Percentiles rank a stretch among this genome's conserved stretches.
These are phyloP conservation scores for Herpetotheres cachinnans DNA, from an alignment of 2,113 vertebrate species.

Conservation along the genomic window DNA sequence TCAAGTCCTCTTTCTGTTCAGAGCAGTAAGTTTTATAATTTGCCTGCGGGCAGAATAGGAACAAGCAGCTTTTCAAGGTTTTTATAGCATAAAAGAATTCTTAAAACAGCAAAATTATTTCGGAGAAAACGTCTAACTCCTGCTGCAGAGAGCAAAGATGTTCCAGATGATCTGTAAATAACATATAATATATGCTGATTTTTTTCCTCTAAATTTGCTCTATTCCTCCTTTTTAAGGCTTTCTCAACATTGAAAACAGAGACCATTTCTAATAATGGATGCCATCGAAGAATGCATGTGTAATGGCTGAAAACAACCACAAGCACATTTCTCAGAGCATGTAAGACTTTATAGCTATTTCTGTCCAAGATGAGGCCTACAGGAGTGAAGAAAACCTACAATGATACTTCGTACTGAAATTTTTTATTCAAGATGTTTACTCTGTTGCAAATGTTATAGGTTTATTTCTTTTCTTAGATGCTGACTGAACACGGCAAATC, in stretches of 20 bases:
- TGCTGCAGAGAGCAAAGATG: neutral
- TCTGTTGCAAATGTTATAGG: neutral
- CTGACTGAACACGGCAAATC: neutral
- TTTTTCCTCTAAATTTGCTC: neutral
- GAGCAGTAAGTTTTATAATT: neutral
- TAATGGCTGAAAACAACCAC: neutral
- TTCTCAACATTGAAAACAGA: neutral
- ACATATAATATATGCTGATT: neutral
- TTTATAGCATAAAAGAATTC: neutral
- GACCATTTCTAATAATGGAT: neutral
- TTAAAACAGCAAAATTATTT: neutral
- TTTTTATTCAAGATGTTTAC: neutral
- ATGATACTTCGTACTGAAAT: neutral
- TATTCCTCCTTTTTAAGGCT: neutral
- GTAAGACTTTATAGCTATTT: neutral
- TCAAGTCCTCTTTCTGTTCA: neutral
- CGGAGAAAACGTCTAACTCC: neutral
- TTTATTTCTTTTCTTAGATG: neutral
- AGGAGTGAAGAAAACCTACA: neutral
- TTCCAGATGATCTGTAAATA: slow-evolving; percentile 1
- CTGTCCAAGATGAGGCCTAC: neutral
- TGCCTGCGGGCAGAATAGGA: neutral
- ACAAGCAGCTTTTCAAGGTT: neutral
- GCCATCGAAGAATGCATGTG: neutral
- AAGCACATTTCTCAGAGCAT: neutral